Conservation (phyloP, 2,797 vertebrate species). For the Tadarida brasiliensis region DNA sequence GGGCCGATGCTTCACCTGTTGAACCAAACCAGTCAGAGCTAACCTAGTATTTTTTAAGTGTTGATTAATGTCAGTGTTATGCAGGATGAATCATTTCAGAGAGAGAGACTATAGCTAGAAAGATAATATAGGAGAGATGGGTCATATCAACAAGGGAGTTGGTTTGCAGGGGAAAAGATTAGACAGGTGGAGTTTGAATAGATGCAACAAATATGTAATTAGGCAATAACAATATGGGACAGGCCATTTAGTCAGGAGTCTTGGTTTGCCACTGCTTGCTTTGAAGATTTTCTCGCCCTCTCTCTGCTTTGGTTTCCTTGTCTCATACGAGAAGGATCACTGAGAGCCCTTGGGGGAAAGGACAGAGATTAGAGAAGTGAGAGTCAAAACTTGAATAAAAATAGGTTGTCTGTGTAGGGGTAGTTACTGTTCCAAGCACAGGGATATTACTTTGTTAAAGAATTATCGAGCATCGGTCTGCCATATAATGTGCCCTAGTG, state of each 20-base stretch:
- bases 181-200: not conserved
- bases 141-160: not conserved
- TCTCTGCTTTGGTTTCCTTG: no score
- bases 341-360: no score
- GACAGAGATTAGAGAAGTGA: not conserved
- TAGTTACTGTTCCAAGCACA: not conserved
- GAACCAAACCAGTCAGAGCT: no score
- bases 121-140: not conserved
- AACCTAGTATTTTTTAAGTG: not conserved
- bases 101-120: not conserved
- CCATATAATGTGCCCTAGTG: not conserved
- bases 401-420: not conserved
- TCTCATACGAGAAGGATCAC: no score
- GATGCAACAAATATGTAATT: not conserved
- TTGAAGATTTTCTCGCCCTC: no score
- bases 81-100: not conserved
- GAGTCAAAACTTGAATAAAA: slow-evolving; percentile 24
- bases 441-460: not conserved
- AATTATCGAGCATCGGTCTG: not conserved
- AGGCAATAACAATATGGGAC: not conserved
- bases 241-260: no score
- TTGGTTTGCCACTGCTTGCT: no score
- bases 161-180: not conserved
- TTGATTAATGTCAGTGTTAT: not conserved
- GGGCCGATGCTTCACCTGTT: no score